A percentile compares a stretch with the other conserved stretches of the same genome.
Evolutionary conservation across 2,113 vertebrate genomes (phyloP).

Genomic region (Physeter macrocephalus): DNA sequence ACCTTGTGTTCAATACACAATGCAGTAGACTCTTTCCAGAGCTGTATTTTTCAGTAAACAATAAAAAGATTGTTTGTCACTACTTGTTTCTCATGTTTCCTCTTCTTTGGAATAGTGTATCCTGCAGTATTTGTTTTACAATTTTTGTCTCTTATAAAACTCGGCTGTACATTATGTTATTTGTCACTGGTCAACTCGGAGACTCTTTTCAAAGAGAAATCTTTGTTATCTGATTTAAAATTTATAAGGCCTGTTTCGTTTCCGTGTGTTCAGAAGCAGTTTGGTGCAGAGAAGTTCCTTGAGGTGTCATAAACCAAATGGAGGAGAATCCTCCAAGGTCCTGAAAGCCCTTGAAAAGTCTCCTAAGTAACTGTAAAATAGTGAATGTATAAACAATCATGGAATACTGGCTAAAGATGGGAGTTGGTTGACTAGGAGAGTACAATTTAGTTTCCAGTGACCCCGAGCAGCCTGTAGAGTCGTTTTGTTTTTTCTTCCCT

Average conservation of each 20-base stretch:
- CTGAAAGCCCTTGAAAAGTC: neutral
- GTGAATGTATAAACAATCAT: neutral
- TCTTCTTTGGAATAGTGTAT: constrained; percentile 12
- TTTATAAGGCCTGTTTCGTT: neutral
- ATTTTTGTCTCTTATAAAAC: neutral
- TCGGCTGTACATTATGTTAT: constrained; percentile 6
- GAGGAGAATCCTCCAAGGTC: neutral
- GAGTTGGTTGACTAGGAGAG: neutral
- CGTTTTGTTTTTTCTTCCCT: neutral
- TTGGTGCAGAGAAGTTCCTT: neutral
- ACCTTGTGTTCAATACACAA: neutral
- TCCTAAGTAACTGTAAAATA: constrained; percentile 6
- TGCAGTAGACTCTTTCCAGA: neutral
- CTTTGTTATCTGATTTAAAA: constrained; percentile 8
- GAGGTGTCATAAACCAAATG: neutral
- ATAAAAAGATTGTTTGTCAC: constrained; percentile 54
- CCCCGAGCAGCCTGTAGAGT: neutral
- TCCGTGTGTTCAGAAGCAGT: neutral
- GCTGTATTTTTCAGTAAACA: constrained; percentile 44
- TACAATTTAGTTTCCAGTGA: neutral
- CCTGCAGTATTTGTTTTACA: neutral
- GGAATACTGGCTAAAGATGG: neutral
- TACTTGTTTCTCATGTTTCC: neutral
- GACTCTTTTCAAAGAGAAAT: neutral
- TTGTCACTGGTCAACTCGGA: neutral